phyloP scores from a whole-genome alignment of 64 coral and sea anemone genomes.

The Montipora efflorescens region DNA sequence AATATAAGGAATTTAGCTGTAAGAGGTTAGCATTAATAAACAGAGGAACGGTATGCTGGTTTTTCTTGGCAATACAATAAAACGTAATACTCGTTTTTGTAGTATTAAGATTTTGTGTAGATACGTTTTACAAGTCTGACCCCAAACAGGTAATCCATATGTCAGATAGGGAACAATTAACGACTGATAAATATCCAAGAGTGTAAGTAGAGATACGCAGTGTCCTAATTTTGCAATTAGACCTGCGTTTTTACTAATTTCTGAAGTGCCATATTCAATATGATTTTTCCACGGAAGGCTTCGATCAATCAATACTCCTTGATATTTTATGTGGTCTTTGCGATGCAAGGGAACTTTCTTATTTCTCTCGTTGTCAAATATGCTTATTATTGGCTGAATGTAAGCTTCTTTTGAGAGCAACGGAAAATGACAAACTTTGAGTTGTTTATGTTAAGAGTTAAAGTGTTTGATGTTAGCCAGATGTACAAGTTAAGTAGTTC shows the following conservation, averaged over 20 bases:
- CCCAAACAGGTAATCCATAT: slow-evolving; percentile 31
- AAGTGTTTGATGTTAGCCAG: no score
- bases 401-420: no score
- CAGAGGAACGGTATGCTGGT: slow-evolving; percentile 1
- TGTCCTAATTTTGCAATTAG: slow-evolving; percentile 20
- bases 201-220: not conserved
- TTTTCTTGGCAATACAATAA: slow-evolving; percentile 35
- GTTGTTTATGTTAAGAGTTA: no score
- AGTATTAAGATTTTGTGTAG: slow-evolving; percentile 26
- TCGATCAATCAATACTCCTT: not conserved
- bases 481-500: no score
- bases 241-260: slow-evolving; percentile 23
- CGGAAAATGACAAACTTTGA: no score
- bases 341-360: not conserved
- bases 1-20: not conserved
- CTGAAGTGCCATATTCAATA: not conserved
- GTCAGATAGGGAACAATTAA: slow-evolving; percentile 29
- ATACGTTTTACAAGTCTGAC: slow-evolving; percentile 22
- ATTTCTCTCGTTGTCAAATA: not conserved
- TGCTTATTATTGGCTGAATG: not conserved
- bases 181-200: not conserved
- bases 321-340: slow-evolving; percentile 24
- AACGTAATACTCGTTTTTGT: slow-evolving; percentile 45
- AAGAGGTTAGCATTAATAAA: slow-evolving; percentile 26
- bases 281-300: not conserved